These are phyloP conservation scores for Venustoraphidia nigricollis DNA, from an alignment of 2,888 invertebrate species.

Conservation along the genomic window DNA sequence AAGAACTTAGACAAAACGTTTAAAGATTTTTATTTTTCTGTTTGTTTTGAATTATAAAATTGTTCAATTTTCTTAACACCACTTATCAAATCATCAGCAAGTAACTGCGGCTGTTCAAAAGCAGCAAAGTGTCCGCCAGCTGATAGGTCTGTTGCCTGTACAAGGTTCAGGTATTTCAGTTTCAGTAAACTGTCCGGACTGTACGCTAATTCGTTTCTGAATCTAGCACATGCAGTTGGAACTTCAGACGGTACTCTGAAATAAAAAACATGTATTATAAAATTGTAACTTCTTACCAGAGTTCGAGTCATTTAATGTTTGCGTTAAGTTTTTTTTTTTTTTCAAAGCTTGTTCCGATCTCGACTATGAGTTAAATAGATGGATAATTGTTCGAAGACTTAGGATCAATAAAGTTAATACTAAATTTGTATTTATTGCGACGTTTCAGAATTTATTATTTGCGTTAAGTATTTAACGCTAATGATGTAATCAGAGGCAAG, in stretches of 20 bases:
- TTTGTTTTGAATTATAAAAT: neutral
- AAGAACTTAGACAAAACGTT: constrained; percentile 2
- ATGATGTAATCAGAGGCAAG: neutral
- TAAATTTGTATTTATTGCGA: too few relatives aligned
- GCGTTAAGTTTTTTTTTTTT: neutral
- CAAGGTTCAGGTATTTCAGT: constrained; percentile 45
- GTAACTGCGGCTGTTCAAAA: constrained; percentile 53
- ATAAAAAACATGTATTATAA: constrained; percentile 12
- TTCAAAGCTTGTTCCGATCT: too few relatives aligned
- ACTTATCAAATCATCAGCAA: constrained; percentile 54
- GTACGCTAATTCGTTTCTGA: constrained; percentile 50
- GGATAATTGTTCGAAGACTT: too few relatives aligned
- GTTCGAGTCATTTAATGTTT: neutral
- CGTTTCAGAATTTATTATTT: too few relatives aligned
- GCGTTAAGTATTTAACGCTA: neutral
- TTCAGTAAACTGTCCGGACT: constrained; percentile 40
- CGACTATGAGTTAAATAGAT: too few relatives aligned
- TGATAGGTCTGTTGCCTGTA: constrained; percentile 46
- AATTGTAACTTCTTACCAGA: too few relatives aligned
- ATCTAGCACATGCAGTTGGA: constrained; percentile 59
- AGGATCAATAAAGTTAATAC: too few relatives aligned
- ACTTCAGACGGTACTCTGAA: constrained; percentile 48
- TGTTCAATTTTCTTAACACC: constrained; percentile 35
- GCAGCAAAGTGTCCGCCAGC: constrained; percentile 80
- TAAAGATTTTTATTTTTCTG: neutral